A percentile compares a stretch with the other conserved stretches of the same genome.
These are phyloP conservation scores for Pseudomyrmex pallidus DNA, from an alignment of 1,140 invertebrate genomes.

Conservation along the genomic window DNA sequence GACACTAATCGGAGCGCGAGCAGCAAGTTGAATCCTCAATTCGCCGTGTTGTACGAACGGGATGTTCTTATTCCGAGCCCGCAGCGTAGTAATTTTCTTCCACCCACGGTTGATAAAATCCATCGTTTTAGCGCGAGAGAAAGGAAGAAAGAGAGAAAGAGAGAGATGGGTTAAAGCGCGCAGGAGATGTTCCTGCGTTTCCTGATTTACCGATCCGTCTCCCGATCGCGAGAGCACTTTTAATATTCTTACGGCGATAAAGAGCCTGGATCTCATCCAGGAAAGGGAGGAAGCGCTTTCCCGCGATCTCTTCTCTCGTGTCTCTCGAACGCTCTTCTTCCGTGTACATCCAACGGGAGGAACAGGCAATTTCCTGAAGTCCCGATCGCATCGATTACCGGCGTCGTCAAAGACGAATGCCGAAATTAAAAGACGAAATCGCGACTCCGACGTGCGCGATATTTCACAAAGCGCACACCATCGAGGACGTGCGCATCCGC, in stretches of 20 bases:
- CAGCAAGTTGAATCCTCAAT: slow-evolving; percentile 21
- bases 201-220: slow-evolving; percentile 50
- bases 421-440: slow-evolving; percentile 69
- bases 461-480: slow-evolving; percentile 39
- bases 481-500: not conserved
- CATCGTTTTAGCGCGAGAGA: slow-evolving; percentile 25
- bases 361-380: slow-evolving; percentile 65
- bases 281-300: not conserved
- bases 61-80: slow-evolving; percentile 35
- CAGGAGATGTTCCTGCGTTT: slow-evolving; percentile 23
- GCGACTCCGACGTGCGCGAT: slow-evolving; percentile 25
- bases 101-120: slow-evolving; percentile 7
- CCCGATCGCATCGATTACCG: slow-evolving; percentile 33
- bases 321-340: slow-evolving; percentile 20
- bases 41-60: slow-evolving; percentile 28
- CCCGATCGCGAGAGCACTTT: slow-evolving; percentile 56
- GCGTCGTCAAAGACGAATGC: slow-evolving; percentile 70
- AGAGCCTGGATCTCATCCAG: slow-evolving; percentile 63
- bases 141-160: too few species aligned
- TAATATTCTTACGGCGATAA: slow-evolving; percentile 65
- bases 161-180: not conserved
- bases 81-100: slow-evolving; percentile 41
- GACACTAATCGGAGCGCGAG: slow-evolving; percentile 25
- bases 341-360: slow-evolving; percentile 30
- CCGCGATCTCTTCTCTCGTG: not conserved